A percentile compares a stretch with the other conserved stretches of the same genome.
phyloP scores from a whole-genome alignment of 2,113 vertebrate species.

The Upupa epops region DNA sequence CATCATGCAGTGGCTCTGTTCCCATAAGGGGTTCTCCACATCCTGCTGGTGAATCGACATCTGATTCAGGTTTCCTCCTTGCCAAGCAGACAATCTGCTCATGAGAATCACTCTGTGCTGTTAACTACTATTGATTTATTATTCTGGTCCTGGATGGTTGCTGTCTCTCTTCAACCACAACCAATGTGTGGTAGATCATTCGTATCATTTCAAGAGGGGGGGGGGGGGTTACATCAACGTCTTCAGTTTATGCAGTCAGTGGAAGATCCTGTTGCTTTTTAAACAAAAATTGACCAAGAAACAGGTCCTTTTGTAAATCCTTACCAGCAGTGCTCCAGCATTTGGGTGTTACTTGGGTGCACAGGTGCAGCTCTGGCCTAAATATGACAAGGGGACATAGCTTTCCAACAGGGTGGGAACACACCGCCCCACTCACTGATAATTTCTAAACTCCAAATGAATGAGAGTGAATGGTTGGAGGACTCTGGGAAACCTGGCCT shows the following conservation, averaged over 20 bases:
- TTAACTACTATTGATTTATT: neutral
- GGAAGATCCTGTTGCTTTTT: neutral
- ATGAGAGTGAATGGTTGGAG: too few relatives aligned
- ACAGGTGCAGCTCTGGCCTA: neutral
- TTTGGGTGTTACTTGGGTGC: neutral
- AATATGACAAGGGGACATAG: neutral
- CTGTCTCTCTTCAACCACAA: neutral
- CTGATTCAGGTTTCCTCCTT: neutral
- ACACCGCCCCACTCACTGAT: neutral
- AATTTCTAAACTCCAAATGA: neutral
- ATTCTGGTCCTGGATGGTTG: neutral
- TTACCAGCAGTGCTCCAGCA: neutral
- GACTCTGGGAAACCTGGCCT: too few relatives aligned
- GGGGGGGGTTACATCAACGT: neutral
- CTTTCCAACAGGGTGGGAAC: neutral
- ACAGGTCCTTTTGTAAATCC: neutral
- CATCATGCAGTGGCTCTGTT: neutral
- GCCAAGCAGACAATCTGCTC: neutral
- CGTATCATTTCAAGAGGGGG: neutral
- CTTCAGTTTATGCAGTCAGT: neutral
- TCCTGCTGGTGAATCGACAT: neutral
- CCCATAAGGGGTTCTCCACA: fast-evolving
- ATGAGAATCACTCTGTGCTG: neutral
- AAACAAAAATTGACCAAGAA: neutral
- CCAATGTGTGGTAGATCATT: neutral